Conservation (phyloP, 2,888 invertebrate genomes). For the Nephrotoma flavescens region DNA sequence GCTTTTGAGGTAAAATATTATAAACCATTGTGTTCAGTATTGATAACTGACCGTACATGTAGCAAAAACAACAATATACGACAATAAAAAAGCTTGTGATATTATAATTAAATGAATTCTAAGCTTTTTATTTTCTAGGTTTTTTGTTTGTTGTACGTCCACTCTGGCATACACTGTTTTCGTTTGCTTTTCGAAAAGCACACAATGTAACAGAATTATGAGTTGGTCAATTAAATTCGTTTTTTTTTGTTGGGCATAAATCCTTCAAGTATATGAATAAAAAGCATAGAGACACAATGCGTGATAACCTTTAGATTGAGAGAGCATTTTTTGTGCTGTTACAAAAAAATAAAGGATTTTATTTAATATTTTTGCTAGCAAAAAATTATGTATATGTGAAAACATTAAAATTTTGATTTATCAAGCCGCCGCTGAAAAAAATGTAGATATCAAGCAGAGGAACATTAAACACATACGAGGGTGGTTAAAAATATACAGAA, state of each 20-base stretch:
- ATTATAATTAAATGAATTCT: neutral
- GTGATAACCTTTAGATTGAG: neutral
- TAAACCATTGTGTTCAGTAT: neutral
- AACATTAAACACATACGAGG: no score
- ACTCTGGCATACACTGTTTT: neutral
- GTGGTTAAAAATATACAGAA: no score
- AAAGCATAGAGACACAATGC: neutral
- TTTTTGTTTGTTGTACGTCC: neutral
- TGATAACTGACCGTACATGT: neutral
- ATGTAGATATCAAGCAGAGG: neutral
- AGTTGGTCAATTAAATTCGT: neutral
- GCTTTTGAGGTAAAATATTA: neutral
- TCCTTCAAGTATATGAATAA: neutral
- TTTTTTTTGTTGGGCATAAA: neutral
- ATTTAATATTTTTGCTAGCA: neutral
- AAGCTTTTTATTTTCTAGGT: neutral
- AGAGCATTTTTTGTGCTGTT: neutral
- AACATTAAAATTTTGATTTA: neutral
- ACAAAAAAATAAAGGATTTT: neutral
- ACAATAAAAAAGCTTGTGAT: neutral
- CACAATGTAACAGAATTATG: neutral
- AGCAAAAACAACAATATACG: neutral
- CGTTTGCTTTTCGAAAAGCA: neutral
- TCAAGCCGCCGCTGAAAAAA: neutral
- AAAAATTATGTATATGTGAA: neutral